A percentile compares a stretch with the other conserved stretches of the same genome.
phyloP scores from a whole-genome alignment of 2,888 invertebrate species.

The Sthenelais limicola region DNA sequence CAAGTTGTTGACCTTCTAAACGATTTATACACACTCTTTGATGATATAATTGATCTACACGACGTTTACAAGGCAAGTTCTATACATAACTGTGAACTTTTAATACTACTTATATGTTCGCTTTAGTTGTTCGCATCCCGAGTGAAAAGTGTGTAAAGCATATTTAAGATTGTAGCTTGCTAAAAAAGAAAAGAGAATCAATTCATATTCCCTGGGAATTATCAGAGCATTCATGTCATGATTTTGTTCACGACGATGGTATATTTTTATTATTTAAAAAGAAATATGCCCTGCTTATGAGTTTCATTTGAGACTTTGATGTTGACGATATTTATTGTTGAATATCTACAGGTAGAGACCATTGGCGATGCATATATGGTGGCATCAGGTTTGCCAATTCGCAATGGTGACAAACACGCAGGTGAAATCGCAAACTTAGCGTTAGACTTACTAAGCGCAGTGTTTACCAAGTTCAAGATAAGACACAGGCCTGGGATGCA shows the following conservation, averaged over 20 bases:
- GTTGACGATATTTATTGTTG: too few relatives aligned
- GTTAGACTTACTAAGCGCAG: slow-evolving; percentile 49
- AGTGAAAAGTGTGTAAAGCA: too few relatives aligned
- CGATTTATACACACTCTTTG: slow-evolving; percentile 49
- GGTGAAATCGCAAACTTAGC: slow-evolving; percentile 52
- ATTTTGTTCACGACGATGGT: too few relatives aligned
- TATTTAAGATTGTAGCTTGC: too few relatives aligned
- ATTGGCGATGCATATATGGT: slow-evolving; percentile 84
- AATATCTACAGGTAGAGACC: slow-evolving; percentile 75
- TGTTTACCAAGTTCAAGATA: slow-evolving; percentile 47
- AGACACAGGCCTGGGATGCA: slow-evolving; percentile 39
- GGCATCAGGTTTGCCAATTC: slow-evolving; percentile 48
- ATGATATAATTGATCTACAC: slow-evolving; percentile 47
- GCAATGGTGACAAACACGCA: slow-evolving; percentile 49
- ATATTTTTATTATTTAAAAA: too few relatives aligned
- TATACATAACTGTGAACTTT: background rate
- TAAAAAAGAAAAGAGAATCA: too few relatives aligned
- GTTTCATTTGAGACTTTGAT: too few relatives aligned
- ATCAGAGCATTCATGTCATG: too few relatives aligned
- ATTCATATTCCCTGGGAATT: too few relatives aligned
- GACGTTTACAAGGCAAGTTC: slow-evolving; percentile 49
- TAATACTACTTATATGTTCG: background rate
- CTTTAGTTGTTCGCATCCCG: too few relatives aligned
- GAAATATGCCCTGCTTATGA: too few relatives aligned
- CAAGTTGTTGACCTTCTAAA: slow-evolving; percentile 52